These are phyloP conservation scores for Crotalus viridis DNA, from an alignment of 2,113 vertebrate genomes.

Conservation along the genomic window DNA sequence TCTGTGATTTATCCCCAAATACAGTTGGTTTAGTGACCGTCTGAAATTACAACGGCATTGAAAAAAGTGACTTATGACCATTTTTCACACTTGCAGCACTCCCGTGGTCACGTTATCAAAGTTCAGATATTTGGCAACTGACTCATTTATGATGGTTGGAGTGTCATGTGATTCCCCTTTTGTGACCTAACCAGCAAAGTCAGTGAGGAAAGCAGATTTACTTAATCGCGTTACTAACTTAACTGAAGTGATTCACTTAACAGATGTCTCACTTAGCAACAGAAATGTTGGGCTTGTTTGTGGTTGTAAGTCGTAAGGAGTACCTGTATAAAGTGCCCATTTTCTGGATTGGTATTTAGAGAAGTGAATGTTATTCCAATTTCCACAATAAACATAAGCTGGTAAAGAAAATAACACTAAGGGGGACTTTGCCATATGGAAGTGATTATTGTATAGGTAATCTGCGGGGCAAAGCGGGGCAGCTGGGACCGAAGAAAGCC, in stretches of 20 bases:
- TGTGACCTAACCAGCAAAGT: neutral
- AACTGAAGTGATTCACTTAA: neutral
- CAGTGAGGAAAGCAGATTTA: neutral
- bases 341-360: neutral
- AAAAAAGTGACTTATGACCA: neutral
- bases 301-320: neutral
- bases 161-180: neutral
- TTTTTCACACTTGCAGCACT: neutral
- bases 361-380: neutral
- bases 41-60: neutral
- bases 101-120: neutral
- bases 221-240: neutral
- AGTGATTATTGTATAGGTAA: neutral
- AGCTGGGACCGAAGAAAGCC: too few relatives aligned
- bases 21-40: neutral
- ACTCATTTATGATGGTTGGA: neutral
- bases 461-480: too few relatives aligned
- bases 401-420: neutral
- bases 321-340: neutral
- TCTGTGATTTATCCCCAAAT: neutral
- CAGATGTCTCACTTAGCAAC: neutral
- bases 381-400: neutral
- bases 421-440: neutral
- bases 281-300: neutral
- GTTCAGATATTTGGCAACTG: neutral